Evolutionary conservation across 1,140 invertebrate species (phyloP), one percentile per base, ranked within the genome.

Genomic region (Liolophura sinensis): DNA sequence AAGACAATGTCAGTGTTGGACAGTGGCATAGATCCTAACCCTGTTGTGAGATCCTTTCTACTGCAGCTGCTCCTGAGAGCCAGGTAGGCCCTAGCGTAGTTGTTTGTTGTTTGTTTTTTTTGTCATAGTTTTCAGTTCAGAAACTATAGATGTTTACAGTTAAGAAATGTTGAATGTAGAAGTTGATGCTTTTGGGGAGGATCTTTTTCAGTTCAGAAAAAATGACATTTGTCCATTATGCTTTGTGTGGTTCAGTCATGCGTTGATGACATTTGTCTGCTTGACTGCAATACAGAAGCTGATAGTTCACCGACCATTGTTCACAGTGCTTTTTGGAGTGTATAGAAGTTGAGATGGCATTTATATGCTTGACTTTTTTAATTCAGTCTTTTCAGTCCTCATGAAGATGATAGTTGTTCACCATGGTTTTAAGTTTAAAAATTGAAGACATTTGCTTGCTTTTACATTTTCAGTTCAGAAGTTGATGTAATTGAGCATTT

Each of bases 41-140:
- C 79, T 12, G 78, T 81, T 14, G 69, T 79, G 15, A 67, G 79
- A 56, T 78, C 74, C 11, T 78, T 80, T 57, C 63, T 81, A 18
- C 69, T 81, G 40, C 75, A 78, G 52, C 69, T 78, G 40, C 66
- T 81, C 15, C 65, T 79, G 48, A 58, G 64, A 57, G 68, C 72
- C 25, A 73, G 71, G 78, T 79, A 61, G 48, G 40, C 40, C 22
- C 20, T 46, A 51, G 24, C 16, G 22, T 60, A 25, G 11, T 47
- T 40, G 11, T 47, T 14, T 50, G 14, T 50, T 50, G 49, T 50
- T 50, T 50, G 14, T n/a, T 3, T 54, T n/a, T 54, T 24, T 24
- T 12, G 3, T 5, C n/a, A 5, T 12, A 3, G 3, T 49, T 40
- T 62, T 50, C 54, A 64, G 20, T 51, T 50, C 40, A 5, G 25